phyloP scores from a whole-genome alignment of 2,888 invertebrate species.

The Xanthorhoe spadicearia region DNA sequence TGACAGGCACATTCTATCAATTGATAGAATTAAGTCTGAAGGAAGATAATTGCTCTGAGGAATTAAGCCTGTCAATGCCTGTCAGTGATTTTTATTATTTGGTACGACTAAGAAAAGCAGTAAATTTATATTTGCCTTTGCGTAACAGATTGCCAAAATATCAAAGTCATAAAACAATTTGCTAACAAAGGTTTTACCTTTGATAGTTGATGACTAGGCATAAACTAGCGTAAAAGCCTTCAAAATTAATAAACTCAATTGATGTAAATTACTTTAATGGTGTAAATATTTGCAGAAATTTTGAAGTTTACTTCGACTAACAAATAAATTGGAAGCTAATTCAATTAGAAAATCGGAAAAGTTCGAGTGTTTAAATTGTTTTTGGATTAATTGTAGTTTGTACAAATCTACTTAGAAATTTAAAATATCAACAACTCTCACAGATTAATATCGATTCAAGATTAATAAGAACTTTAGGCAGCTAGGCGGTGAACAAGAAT shows the following conservation, averaged over 20 bases:
- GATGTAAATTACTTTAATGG: conserved; percentile 9
- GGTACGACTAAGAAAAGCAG: no score
- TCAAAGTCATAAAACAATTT: conserved; percentile 1
- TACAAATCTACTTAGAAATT: not conserved
- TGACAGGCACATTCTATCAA: no score
- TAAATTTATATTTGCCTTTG: no score
- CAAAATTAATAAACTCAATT: conserved; percentile 21
- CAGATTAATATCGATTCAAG: not conserved
- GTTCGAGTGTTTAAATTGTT: not conserved
- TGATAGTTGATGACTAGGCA: conserved; percentile 7
- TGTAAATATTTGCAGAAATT: conserved; percentile 15
- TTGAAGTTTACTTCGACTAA: not conserved
- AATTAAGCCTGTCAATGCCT: no score
- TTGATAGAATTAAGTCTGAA: no score
- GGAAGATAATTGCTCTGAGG: no score
- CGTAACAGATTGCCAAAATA: no score
- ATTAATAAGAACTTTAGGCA: no score
- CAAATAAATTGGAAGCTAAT: conserved; percentile 16
- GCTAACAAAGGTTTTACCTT: not conserved
- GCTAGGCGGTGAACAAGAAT: no score
- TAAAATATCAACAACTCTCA: not conserved
- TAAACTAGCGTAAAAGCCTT: conserved; percentile 12
- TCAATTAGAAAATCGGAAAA: conserved; percentile 6
- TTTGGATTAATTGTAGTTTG: conserved; percentile 6
- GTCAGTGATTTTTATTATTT: no score